Base-by-base conservation (phyloP, 2,888 invertebrate genomes). In the Axea sp. region DNA sequence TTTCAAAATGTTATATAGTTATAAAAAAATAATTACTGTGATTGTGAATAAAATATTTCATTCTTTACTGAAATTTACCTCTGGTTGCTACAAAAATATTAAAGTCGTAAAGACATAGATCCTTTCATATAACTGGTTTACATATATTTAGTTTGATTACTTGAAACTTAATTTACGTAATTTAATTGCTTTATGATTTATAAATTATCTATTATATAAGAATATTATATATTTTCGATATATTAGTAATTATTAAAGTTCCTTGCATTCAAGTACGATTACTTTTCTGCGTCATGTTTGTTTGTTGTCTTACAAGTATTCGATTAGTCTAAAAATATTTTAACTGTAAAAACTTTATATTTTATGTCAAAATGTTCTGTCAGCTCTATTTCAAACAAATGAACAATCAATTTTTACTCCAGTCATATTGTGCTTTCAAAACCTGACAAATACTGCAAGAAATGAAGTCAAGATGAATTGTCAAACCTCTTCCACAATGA, bases 191-290 rank as follows among this genome's bases (percentile, higher is more conserved):
- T 30, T 19, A 55, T 47, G 15, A 30, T 47, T 51, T 55, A 47
- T 47, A 55, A 65, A 65, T 65, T 14, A 55, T 65, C 39, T 65
- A 55, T 65, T 35, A 55, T 57, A 67, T 57, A 57, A 67, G 55
- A 67, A 67, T 67, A 67, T 57, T 57, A 67, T 57, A 57, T 57
- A 45, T 49, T 41, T 49, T 37, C 17, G 47, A 28, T 45, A 55
- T 30, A 47, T 28, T 28, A 22, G 28, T 39, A 11, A 47, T 49
- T 49, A 31, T 31, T 43, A 39, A 49, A 22, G 53, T 65, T 55
- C 24, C 28, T 47, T 47, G 65, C 47, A 65, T 47, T 55, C 24
- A 64, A 64, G 14, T 64, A 35, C 33, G 12, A 43, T 64, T 51
- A 51, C 39, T 51, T 41, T 49, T 62, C 43, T 47, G 49, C 49